Base-by-base conservation (phyloP, 2,888 invertebrate species). In the Micoletzkya japonica region DNA sequence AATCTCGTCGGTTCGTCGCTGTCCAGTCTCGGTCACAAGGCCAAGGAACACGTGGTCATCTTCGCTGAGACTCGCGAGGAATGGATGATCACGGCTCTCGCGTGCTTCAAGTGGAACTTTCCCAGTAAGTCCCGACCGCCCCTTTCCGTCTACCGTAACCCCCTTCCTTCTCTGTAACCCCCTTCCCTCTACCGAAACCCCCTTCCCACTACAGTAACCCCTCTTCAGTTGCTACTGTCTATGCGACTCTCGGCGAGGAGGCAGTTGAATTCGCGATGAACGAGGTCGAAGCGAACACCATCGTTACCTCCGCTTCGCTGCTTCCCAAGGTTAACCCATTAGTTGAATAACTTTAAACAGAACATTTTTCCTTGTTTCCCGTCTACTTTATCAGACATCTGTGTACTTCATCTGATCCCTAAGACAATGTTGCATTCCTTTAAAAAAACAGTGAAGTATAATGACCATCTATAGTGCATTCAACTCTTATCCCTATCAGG, bases 11-110 rank as follows among this genome's bases (percentile, higher is more conserved):
- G 44, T 39, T 60, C 70, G 17, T 59, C 44, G 0, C 60, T 70
- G 91, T 93, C 93, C 87, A 92, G 92, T 82, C 91, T 95, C 90
- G 96, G 95, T 64, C 91, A 92, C 50, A 97, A 96, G 88, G 89
- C 90, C 81, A 97, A 96, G 95, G 74, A 80, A 7, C 78, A 79
- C n/a, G 89, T 97, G 78, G 94, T 93, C 70, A 91, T 98, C 85
- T 97, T 95, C 89, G 95, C 96, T 0, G 98, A 98, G 88, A 98
- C 97, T 0, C 89, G 96, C 79, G 93, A 93, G 60, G 97, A 98
- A 88, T 98, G 98, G 98, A 92, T 97, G 91, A 89, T 96, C 63
- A 92, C 94, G 0, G 95, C 95, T 0, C 93, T 96, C 85, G 95
- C 94, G 68, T 92, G 95, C 87, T 95, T 98, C 89, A 93, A 93